phyloP scores from a whole-genome alignment of 1,140 invertebrate species.

The Leptopilina clavipes region DNA sequence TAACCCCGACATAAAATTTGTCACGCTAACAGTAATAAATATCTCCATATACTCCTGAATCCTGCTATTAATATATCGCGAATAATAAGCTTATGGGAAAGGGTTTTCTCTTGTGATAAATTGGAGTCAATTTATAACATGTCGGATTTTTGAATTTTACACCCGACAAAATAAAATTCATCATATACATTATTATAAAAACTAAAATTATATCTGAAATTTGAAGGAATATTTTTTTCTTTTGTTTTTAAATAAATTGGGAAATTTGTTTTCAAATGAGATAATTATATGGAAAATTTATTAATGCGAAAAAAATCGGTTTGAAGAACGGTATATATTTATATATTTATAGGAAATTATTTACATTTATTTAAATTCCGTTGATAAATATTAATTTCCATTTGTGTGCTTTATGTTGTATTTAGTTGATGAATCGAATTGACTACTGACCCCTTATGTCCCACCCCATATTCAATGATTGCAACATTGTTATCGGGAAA shows the following conservation, averaged over 20 bases:
- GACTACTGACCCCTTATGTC: conserved; percentile 10
- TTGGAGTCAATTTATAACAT: conserved; percentile 1
- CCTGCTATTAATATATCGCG: conserved; percentile 15
- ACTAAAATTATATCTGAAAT: too few relatives aligned
- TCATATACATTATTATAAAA: too few relatives aligned
- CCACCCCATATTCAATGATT: conserved; percentile 4
- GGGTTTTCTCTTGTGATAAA: conserved; percentile 10
- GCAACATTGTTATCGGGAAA: conserved; percentile 31
- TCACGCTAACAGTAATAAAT: conserved; percentile 33
- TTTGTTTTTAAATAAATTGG: too few relatives aligned
- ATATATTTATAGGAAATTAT: background rate
- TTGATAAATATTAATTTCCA: conserved; percentile 6
- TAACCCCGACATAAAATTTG: conserved; percentile 24
- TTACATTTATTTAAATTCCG: background rate
- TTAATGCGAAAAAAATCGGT: too few relatives aligned
- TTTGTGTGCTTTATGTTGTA: conserved; percentile 11
- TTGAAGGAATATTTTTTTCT: too few relatives aligned
- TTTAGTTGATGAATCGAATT: conserved; percentile 17
- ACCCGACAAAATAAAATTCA: too few relatives aligned
- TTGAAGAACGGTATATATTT: too few relatives aligned
- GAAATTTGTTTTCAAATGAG: too few relatives aligned
- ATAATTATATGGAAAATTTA: too few relatives aligned
- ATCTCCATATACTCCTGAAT: conserved; percentile 10
- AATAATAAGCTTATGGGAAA: conserved; percentile 25
- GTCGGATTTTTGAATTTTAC: background rate